Base-by-base conservation (phyloP, 1,140 invertebrate species). In the Delia radicum region DNA sequence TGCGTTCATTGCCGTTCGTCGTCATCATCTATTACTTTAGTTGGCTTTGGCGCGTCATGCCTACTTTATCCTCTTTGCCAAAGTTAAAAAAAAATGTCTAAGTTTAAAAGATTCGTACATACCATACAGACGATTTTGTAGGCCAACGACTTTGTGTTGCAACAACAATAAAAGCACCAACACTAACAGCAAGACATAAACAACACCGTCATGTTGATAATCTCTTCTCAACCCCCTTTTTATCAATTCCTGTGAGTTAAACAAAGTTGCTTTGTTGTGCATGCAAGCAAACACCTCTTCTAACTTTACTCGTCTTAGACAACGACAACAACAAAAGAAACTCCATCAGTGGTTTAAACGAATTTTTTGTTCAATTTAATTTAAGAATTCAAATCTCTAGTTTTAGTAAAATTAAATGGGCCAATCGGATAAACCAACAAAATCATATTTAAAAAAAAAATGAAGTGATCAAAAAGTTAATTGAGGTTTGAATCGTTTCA, bases 91-190 rank as follows among this genome's bases (percentile, higher is more conserved):
- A n/a, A 67, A 31, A 24, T 67, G 65, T 69, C 65, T 69, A 69
- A 37, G 65, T n/a, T 69, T 15, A 10, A 33, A 69, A 69, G n/a
- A 15, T 55, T 4, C 48, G 24, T 55, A 55, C 48, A 24, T 24
- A 5, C 21, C 48, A 55, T 21, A 55, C 12, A 6, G 28, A 31
- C 18, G 65, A 33, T 69, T 33, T 69, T 69, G 65, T 69, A 69
- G 65, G 65, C 65, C 65, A 69, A 69, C 65, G 65, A 69, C 65
- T 33, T 21, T 69, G 65, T 69, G 65, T 33, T 69, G 65, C 65
- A 69, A 69, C 65, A 33, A 33, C 65, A 55, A 21, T 55, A 55
- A 55, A n/a, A 55, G 10, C 48, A 69, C 33, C 65, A 33, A 33
- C 65, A 55, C 7, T n/a, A 55, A n/a, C 48, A 55, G 21, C 48